phyloP scores from a whole-genome alignment of 2,888 invertebrate species.

The Esperia sulphurella region DNA sequence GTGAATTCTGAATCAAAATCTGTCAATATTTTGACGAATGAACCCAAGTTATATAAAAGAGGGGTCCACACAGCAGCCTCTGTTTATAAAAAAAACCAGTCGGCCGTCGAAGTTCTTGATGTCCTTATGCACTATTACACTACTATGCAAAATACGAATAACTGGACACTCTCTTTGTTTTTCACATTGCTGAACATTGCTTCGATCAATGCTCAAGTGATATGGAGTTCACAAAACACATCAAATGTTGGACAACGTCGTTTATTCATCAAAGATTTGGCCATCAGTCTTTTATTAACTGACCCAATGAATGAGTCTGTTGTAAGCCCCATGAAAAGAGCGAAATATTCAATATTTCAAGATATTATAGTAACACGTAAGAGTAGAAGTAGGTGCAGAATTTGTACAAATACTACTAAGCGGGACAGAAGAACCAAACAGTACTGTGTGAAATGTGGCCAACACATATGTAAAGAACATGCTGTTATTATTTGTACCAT shows the following conservation, averaged over 20 bases:
- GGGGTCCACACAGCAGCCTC: constrained; percentile 47
- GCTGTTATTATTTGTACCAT: constrained; percentile 46
- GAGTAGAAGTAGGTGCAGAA: constrained; percentile 46
- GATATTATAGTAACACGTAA: constrained; percentile 20
- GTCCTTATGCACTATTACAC: constrained; percentile 70
- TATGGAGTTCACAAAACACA: constrained; percentile 51
- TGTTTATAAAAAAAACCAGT: constrained; percentile 57
- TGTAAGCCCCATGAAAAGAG: constrained; percentile 20
- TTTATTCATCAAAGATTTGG: constrained; percentile 55
- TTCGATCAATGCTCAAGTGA: constrained; percentile 63
- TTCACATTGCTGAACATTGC: constrained; percentile 66
- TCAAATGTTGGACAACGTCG: constrained; percentile 41
- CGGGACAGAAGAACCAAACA: constrained; percentile 57
- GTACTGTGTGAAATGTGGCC: constrained; percentile 53
- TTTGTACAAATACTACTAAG: constrained; percentile 47
- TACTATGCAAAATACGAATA: constrained; percentile 62
- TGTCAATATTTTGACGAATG: constrained; percentile 55
- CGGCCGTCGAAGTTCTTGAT: constrained; percentile 58
- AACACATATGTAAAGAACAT: constrained; percentile 62
- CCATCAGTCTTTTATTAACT: constrained; percentile 44
- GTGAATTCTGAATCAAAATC: constrained; percentile 47
- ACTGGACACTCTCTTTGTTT: constrained; percentile 64
- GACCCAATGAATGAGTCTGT: constrained; percentile 17
- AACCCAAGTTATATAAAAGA: constrained; percentile 54
- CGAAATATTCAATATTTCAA: constrained; percentile 17